Base-by-base conservation (phyloP, 64 coral and sea anemone species). In the Acropora tenuis region DNA sequence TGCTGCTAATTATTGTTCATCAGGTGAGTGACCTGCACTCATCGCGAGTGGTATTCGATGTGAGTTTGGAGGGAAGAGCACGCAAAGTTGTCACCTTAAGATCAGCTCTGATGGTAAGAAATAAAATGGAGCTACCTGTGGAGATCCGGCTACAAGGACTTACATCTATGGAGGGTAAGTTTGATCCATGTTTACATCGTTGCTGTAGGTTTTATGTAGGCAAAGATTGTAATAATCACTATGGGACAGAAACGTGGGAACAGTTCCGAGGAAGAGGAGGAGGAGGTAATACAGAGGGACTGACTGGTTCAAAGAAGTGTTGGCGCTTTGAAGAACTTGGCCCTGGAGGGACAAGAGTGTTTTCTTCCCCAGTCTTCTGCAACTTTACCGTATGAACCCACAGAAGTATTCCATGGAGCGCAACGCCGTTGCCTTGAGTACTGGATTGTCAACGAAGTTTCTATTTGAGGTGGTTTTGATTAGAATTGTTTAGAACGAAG, bases 11-110 rank as follows among this genome's bases (percentile, higher is more conserved):
- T 16, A 6, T 43, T 58, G 12, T 86, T 47, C 8, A 43, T 80
- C 60, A 97, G 95, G 92, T 63, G 45, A 83, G 74, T 50, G 91
- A 95, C 57, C 75, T 94, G 41, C 94, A 96, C 10, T 84, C 97
- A 10, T 89, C 89, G 11, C 91, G 97, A 41, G 91, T 99, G 55
- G 97, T 99, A 69, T 99, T 99, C 71, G 94, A 99, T 18, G 91
- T 99, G 3, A 99, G 91, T 18, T 50, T 99, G 61, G 94, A 96
- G 87, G 94, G 89, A 2, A 86, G 97, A 9, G 97, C 97, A 11
- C 94, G 92, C 12, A 99, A 99, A 60, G 94, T 99, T 1, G 97
- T 99, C 45, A 96, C 94, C 40, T 79, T 99, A 19, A 89, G 92
- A 57, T 99, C 97, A 74, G 90, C 97, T 18, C 84, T 99, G 41